Evolutionary conservation across 2,888 invertebrate species (phyloP).

Genomic region (Leptura quadrifasciata): DNA sequence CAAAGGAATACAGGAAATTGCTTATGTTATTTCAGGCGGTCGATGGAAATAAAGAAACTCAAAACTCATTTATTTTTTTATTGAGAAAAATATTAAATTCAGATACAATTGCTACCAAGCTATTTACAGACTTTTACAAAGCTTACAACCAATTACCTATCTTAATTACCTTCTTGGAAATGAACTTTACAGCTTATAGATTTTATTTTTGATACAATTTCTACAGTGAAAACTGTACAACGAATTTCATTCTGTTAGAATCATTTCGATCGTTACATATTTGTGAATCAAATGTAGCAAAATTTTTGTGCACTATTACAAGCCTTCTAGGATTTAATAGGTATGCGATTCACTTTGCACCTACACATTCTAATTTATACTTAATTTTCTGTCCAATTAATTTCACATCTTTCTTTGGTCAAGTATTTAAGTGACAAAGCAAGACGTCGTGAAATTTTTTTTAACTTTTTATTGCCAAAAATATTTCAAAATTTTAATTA

Average conservation of each 20-base stretch:
- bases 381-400: no score
- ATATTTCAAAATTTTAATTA: no score
- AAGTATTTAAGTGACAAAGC: no score
- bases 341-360: no score
- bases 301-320: no score
- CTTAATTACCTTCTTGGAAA: conserved; percentile 9
- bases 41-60: conserved; percentile 21
- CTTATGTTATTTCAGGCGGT: conserved; percentile 17
- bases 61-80: conserved; percentile 30
- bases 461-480: no score
- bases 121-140: conserved; percentile 14
- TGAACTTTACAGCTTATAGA: background rate
- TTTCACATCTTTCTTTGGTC: no score
- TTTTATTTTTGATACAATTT: conserved; percentile 12
- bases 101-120: conserved; percentile 22
- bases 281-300: no score
- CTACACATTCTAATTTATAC: no score
- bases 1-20: conserved; percentile 32
- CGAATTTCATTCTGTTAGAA: background rate
- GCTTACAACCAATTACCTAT: conserved; percentile 20
- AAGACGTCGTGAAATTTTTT: no score
- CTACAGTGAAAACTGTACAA: background rate
- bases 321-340: no score
- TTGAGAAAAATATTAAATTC: conserved; percentile 30
- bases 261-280: no score